phyloP scores from a whole-genome alignment of 2,797 vertebrate species.

The Pipistrellus pipistrellus region DNA sequence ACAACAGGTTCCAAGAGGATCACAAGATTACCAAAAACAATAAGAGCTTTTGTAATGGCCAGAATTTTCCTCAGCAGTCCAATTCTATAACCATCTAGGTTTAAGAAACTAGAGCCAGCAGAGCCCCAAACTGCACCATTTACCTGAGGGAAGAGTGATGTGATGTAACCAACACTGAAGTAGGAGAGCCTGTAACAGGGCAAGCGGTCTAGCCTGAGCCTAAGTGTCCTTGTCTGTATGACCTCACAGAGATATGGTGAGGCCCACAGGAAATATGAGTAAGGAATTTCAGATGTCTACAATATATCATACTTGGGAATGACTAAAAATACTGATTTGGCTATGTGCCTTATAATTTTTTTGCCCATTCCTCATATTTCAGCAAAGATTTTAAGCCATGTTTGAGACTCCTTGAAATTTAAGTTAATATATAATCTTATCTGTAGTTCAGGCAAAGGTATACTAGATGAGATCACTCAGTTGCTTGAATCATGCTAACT shows the following conservation, averaged over 20 bases:
- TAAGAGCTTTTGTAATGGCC: neutral
- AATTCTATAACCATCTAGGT: neutral
- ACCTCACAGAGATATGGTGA: neutral
- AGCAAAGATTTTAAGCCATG: slow-evolving; percentile 39
- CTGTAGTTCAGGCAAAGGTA: neutral
- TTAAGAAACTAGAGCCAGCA: slow-evolving; percentile 21
- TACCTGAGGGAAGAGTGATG: neutral
- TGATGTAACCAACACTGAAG: neutral
- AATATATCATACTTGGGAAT: slow-evolving; percentile 4
- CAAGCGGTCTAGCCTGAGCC: neutral
- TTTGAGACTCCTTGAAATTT: slow-evolving; percentile 21
- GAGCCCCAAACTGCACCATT: neutral
- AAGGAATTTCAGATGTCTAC: neutral
- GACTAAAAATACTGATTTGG: neutral
- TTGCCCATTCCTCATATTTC: slow-evolving; percentile 25
- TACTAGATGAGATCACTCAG: neutral
- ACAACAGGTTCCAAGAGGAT: slow-evolving; percentile 42
- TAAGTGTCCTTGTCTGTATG: neutral
- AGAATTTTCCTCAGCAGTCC: neutral
- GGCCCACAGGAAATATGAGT: neutral
- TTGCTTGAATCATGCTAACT: slow-evolving; percentile 20
- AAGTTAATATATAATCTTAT: neutral
- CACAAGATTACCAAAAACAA: neutral
- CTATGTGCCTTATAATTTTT: neutral
- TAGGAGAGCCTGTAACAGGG: neutral